Conservation (phyloP, 1,140 invertebrate genomes). For the Ceratina calcarata region DNA sequence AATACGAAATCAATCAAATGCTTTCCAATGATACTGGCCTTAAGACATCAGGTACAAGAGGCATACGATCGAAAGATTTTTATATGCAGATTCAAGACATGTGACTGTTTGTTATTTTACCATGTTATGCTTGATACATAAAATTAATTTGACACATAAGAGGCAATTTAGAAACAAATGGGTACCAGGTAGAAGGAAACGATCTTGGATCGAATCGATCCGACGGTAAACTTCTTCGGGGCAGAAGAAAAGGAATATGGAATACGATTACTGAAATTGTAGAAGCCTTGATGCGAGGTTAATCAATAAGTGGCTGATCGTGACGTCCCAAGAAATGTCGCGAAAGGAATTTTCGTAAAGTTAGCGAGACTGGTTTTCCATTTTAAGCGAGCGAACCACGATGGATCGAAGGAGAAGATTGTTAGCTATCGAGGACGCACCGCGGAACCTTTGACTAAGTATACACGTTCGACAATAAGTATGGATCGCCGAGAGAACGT, state of each 20-base stretch:
- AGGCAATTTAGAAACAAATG: no score
- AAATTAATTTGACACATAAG: no score
- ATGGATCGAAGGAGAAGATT: slow-evolving; percentile 36
- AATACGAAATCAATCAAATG: no score
- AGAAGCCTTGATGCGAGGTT: slow-evolving; percentile 8
- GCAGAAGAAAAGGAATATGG: not conserved
- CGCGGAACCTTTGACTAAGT: not conserved
- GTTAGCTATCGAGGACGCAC: slow-evolving; percentile 34
- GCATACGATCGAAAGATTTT: no score
- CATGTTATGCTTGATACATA: no score
- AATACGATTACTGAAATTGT: slow-evolving; percentile 20
- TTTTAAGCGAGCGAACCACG: slow-evolving; percentile 28
- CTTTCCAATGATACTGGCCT: no score
- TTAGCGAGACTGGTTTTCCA: slow-evolving; percentile 31
- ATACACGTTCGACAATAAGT: not conserved
- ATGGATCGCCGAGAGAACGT: slow-evolving; percentile 45
- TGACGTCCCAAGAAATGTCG: not conserved
- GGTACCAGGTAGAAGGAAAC: no score
- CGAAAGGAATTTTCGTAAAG: not conserved
- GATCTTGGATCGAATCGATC: not conserved
- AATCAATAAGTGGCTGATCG: slow-evolving; percentile 16
- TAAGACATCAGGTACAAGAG: no score
- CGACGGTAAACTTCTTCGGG: slow-evolving; percentile 28
- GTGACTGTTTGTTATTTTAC: no score
- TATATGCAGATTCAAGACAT: no score